These are phyloP conservation scores for Pseudococcus longispinus DNA, from an alignment of 2,888 invertebrate genomes.

Conservation along the genomic window DNA sequence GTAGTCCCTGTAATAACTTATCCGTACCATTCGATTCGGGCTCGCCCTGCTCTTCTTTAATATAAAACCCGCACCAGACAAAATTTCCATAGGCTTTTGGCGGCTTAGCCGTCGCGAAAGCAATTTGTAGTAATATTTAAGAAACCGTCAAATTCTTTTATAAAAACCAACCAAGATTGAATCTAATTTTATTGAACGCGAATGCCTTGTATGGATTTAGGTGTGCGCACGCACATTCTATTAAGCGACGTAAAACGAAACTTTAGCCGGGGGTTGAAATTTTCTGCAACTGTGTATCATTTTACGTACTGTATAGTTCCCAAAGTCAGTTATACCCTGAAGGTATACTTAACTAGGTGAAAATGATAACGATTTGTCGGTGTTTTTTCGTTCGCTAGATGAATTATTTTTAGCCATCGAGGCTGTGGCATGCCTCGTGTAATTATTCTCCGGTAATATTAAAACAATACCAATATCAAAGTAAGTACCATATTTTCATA, in stretches of 20 bases:
- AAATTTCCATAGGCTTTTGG: constrained; percentile 23
- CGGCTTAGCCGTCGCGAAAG: constrained; percentile 7
- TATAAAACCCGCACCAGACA: background rate
- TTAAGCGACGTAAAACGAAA: constrained; percentile 26
- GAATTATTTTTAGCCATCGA: background rate
- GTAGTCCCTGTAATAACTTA: background rate
- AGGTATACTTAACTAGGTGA: constrained; percentile 3
- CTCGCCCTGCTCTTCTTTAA: background rate
- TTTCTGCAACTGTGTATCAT: constrained; percentile 33
- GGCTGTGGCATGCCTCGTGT: background rate
- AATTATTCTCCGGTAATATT: background rate
- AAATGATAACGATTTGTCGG: constrained; percentile 17
- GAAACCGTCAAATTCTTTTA: constrained; percentile 28
- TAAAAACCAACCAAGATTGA: constrained; percentile 26
- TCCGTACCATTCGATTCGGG: background rate
- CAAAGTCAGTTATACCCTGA: background rate
- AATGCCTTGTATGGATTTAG: constrained; percentile 29
- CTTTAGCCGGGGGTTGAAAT: constrained; percentile 30
- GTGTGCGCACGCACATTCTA: constrained; percentile 32
- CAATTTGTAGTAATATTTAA: constrained; percentile 28
- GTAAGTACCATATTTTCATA: background rate
- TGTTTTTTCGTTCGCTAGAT: constrained; percentile 9
- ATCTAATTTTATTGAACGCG: constrained; percentile 28
- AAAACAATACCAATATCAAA: background rate
- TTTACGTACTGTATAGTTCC: constrained; percentile 11